Conservation (phyloP, 2,113 vertebrate genomes). For the Atrichornis clamosus region DNA sequence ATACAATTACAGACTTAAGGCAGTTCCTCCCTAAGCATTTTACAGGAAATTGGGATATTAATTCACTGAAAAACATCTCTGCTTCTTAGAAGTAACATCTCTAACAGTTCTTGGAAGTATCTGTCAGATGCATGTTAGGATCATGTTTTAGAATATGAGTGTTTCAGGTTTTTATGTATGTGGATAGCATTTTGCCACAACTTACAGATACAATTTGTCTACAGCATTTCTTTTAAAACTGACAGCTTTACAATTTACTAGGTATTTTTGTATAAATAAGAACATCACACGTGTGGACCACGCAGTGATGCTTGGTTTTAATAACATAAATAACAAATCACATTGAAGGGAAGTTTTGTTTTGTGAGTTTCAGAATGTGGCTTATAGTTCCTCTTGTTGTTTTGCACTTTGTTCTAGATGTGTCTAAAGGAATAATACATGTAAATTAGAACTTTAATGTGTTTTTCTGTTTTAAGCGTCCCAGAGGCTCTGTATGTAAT, state of each 20-base stretch:
- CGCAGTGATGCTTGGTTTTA: background rate
- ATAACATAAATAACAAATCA: background rate
- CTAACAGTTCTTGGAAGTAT: background rate
- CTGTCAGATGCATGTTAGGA: background rate
- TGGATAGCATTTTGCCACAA: background rate
- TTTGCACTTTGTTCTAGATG: background rate
- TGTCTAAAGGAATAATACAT: background rate
- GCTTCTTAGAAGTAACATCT: background rate
- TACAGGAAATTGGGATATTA: background rate
- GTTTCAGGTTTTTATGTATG: background rate
- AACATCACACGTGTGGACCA: background rate
- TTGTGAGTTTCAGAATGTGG: background rate
- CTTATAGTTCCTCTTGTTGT: background rate
- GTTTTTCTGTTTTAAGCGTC: background rate
- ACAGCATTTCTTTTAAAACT: background rate
- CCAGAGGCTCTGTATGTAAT: background rate
- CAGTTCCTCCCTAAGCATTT: background rate
- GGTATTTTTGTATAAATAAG: background rate
- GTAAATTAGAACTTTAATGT: background rate
- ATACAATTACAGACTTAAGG: background rate
- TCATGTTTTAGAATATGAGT: background rate
- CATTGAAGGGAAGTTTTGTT: background rate
- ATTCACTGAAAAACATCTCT: background rate
- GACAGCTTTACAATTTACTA: background rate
- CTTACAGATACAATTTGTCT: background rate